A percentile compares a stretch with the other conserved stretches of the same genome.
Evolutionary conservation across 2,113 vertebrate genomes (phyloP).

Genomic region (Thinocorus orbignyianus): DNA sequence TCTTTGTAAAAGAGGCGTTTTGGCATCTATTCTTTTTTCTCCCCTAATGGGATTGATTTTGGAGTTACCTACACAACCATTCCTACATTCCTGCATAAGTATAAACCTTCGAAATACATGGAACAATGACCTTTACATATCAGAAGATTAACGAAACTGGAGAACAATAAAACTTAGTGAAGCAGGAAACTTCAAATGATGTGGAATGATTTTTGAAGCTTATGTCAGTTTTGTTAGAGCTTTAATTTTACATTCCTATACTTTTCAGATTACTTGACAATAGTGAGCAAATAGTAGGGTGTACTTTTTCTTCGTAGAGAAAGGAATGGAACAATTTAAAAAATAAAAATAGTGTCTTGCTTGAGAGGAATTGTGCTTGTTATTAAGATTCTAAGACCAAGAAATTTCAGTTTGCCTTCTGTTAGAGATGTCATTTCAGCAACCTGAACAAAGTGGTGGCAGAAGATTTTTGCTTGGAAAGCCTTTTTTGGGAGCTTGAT

Average conservation of each 20-base stretch:
- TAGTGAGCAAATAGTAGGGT: slow-evolving; percentile 5
- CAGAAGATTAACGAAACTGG: slow-evolving; percentile 56
- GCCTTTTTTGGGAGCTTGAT: background rate
- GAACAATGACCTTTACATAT: slow-evolving; percentile 58
- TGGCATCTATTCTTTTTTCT: slow-evolving; percentile 44
- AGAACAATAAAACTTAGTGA: slow-evolving; percentile 48
- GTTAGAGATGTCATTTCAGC: background rate
- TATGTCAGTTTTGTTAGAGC: slow-evolving; percentile 52
- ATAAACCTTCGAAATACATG: slow-evolving; percentile 31
- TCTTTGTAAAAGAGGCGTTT: slow-evolving; percentile 62
- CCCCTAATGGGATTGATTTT: slow-evolving; percentile 55
- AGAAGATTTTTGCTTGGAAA: background rate
- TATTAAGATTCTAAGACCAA: background rate
- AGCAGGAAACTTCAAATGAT: slow-evolving; percentile 45
- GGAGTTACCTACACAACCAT: slow-evolving; percentile 51
- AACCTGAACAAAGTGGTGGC: background rate
- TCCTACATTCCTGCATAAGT: slow-evolving; percentile 39
- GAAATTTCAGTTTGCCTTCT: background rate
- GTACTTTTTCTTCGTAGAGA: background rate
- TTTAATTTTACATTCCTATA: slow-evolving; percentile 43
- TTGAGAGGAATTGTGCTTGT: background rate
- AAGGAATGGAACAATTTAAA: background rate
- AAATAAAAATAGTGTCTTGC: background rate
- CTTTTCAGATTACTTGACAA: slow-evolving; percentile 23
- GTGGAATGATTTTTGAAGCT: slow-evolving; percentile 56